Base-by-base conservation (phyloP, 2,113 vertebrate species). In the Vimba vimba region DNA sequence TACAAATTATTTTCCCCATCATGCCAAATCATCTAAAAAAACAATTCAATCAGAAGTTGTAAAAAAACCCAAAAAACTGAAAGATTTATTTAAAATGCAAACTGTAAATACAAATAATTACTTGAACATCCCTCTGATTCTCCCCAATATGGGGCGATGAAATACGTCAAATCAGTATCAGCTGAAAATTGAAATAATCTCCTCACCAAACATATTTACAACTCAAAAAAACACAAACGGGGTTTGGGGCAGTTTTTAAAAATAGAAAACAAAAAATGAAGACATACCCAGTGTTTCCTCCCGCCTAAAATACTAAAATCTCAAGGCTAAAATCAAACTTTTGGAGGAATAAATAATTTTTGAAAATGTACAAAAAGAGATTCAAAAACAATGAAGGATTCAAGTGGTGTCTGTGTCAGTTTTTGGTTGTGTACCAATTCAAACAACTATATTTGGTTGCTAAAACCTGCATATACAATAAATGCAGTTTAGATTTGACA, bases 101-200 rank as follows among this genome's bases (percentile, higher is more conserved):
- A 94, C 89, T 71, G 36, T 90, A 91, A 92, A 91, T 91, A 93
- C 91, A 93, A 94, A 92, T 85, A 90, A 88, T 92, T 86, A 85
- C 88, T 85, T 79, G 89, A 92, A 90, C 75, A 88, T 81, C 8
- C 68, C 76, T 86, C 84, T 55, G 90, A 86, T 89, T 91, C 91
- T 90, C 95, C 95, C 94, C 95, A 96, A 96, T 96, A 96, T 96
- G 95, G 95, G 95, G 94, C 91, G 93, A 94, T 83, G 90, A 90
- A 88, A 93, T 91, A 91, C 92, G 89, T 93, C 87, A 92, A 90
- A 91, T 90, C 88, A 91, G 86, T 89, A 88, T 91, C 88, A 90
- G 79, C 89, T 91, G 79, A 92, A 92, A 91, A 91, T 36, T 88
- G 90, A 90, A 91, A 92, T 83, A 91, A 88, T 92, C 91, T 93